Evolutionary conservation across 2,113 vertebrate genomes (phyloP), one percentile per base, ranked within the genome.

Genomic region (Micronycteris hirsuta): DNA sequence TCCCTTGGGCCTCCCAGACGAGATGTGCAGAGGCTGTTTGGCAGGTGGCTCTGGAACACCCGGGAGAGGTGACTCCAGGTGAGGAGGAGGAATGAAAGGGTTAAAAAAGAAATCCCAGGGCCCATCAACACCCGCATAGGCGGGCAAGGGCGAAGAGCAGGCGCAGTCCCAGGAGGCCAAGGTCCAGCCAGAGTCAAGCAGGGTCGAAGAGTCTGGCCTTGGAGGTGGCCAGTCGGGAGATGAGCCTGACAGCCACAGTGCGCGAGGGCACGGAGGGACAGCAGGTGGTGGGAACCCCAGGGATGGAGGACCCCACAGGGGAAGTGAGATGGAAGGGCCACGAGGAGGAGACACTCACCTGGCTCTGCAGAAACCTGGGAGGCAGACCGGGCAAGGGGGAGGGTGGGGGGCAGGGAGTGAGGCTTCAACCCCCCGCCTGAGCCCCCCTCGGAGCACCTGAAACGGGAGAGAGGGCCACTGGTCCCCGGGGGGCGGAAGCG

Each of bases 81-180:
- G 7, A 84, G 38, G 61, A 45, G 6, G 63, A 61, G 28, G 67
- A 52, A n/a, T 0, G 61, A 15, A 58, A 67, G 24, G 19, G 10
- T 78, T 9, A 3, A 52, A 16, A 19, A 36, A 33, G 65, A 61
- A 58, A 81, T 19, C 93, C 45, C 1, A 16, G 78, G 7, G 20
- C 7, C 0, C 0, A 1, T 8, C 33, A 2, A 0, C 45, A 19
- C 20, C 15, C 36, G 33, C 8, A 1, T 6, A 24, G 24, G 70
- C 4, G 26, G 19, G 4, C 9, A 36, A 54, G 33, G 74, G 10
- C 0, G 15, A 73, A 54, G 43, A 43, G n/a, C 49, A 0, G 0
- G 36, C 16, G n/a, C n/a, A 54, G 36, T 73, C 52, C 6, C 16
- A 13, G 24, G 58, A 43, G 43, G 56, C 52, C 12, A 7, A 41